phyloP scores from a whole-genome alignment of 2,113 vertebrate species.

The Alouatta palliata region DNA sequence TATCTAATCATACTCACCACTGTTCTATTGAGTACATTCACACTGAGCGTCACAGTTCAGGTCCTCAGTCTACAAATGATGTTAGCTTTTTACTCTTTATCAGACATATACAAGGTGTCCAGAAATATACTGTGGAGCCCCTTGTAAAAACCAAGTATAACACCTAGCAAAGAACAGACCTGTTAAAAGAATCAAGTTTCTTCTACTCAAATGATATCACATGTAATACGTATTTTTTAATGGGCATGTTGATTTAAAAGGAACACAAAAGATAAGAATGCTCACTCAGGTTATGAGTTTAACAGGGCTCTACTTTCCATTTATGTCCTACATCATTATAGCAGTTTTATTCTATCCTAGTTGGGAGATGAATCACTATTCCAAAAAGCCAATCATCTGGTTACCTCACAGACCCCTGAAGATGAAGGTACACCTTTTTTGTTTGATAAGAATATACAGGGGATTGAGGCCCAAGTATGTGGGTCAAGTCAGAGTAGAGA shows the following conservation, averaged over 20 bases:
- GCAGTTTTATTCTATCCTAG: neutral
- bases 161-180: slow-evolving; percentile 11
- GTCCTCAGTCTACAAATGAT: neutral
- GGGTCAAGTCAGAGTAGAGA: neutral
- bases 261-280: neutral
- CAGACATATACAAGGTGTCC: slow-evolving; percentile 27
- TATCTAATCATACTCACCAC: neutral
- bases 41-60: neutral
- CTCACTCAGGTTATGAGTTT: neutral
- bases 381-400: neutral
- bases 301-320: neutral
- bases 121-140: neutral
- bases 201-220: slow-evolving; percentile 21
- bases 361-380: neutral
- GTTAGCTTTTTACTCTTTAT: neutral
- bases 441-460: neutral
- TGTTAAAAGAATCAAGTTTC: slow-evolving; percentile 41
- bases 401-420: neutral
- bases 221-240: neutral
- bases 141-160: slow-evolving; percentile 28
- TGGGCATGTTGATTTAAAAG: neutral
- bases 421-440: neutral
- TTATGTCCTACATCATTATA: neutral
- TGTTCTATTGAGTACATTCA: neutral
- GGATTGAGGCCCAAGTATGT: neutral